Percentiles rank a stretch among this genome's conserved stretches.
phyloP scores from a whole-genome alignment of 1,140 invertebrate species.

The Drosophila insularis region DNA sequence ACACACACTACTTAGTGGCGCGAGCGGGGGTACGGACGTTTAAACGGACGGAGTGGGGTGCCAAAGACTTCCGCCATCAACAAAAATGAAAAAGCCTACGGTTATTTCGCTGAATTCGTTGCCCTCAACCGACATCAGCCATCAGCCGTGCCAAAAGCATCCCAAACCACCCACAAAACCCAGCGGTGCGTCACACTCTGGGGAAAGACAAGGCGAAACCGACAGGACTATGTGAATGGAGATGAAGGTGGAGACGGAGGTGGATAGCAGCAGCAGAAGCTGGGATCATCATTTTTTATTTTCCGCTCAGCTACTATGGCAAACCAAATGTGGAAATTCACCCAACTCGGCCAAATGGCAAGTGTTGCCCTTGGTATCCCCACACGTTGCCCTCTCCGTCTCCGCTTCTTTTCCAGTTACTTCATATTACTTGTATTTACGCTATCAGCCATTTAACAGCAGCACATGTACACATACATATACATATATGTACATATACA shows the following conservation, averaged over 20 bases:
- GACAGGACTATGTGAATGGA: background rate
- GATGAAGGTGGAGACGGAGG: background rate
- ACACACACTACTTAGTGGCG: constrained; percentile 10
- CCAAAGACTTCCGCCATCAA: constrained; percentile 63
- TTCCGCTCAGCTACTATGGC: constrained; percentile 67
- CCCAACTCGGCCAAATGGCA: constrained; percentile 52
- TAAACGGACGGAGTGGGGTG: constrained; percentile 11
- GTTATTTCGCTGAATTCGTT: constrained; percentile 67
- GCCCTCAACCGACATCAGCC: constrained; percentile 11
- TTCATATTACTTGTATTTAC: constrained; percentile 67
- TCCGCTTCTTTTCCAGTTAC: background rate
- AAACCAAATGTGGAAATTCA: constrained; percentile 59
- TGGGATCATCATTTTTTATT: constrained; percentile 82
- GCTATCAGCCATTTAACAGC: constrained; percentile 73
- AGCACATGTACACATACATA: constrained; percentile 7
- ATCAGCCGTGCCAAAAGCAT: background rate
- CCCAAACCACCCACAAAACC: constrained; percentile 14
- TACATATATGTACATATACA: background rate
- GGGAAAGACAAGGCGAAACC: background rate
- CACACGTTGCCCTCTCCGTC: background rate
- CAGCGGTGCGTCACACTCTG: constrained; percentile 58
- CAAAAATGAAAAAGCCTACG: constrained; percentile 65
- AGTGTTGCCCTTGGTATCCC: constrained; percentile 25
- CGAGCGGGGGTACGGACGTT: background rate
- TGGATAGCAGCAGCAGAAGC: constrained; percentile 23